Evolutionary conservation across 2,113 vertebrate genomes (phyloP).

Genomic region (Siphamia tubifer): DNA sequence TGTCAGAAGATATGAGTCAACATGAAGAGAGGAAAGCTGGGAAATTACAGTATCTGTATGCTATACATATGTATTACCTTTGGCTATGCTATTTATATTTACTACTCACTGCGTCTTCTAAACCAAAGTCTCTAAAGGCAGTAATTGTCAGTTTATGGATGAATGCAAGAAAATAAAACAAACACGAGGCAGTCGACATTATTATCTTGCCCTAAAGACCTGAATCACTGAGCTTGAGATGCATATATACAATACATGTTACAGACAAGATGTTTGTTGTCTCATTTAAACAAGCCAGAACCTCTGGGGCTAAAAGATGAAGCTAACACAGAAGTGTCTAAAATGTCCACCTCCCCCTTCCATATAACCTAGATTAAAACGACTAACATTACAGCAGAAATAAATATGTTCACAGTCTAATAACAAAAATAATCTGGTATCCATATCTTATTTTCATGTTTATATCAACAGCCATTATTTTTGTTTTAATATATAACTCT

Average conservation of each 20-base stretch:
- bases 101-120: not conserved
- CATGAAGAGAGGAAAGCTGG: not conserved
- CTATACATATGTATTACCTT: slow-evolving; percentile 1
- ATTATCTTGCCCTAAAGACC: slow-evolving; percentile 26
- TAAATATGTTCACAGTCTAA: too few species aligned
- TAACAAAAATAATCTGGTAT: too few species aligned
- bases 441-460: too few species aligned
- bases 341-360: too few species aligned
- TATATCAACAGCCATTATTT: too few species aligned
- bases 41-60: not conserved
- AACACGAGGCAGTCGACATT: not conserved
- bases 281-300: too few species aligned
- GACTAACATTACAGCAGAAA: too few species aligned
- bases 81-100: not conserved
- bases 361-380: too few species aligned
- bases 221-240: not conserved
- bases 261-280: slow-evolving; percentile 5
- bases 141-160: slow-evolving; percentile 48
- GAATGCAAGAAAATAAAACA: slow-evolving; percentile 14
- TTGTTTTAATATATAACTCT: too few species aligned
- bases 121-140: slow-evolving; percentile 2
- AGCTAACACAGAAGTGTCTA: too few species aligned
- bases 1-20: not conserved
- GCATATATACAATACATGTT: too few species aligned
- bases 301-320: too few species aligned